A percentile compares a stretch with the other conserved stretches of the same genome.
These are phyloP conservation scores for Thera obeliscata DNA, from an alignment of 2,888 invertebrate genomes.

Conservation along the genomic window DNA sequence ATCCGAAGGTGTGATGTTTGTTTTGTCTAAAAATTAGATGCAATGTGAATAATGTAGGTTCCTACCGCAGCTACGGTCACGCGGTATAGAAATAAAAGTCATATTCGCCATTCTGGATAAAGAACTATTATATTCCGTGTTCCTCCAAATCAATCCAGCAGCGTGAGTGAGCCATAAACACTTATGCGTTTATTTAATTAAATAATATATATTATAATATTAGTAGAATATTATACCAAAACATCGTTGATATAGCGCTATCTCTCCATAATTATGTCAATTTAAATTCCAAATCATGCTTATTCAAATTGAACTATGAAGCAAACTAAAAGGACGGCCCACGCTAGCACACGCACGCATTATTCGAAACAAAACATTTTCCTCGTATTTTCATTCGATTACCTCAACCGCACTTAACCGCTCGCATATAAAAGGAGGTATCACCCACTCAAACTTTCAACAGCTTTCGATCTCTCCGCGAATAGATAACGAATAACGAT, in stretches of 20 bases:
- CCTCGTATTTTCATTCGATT: conserved; percentile 38
- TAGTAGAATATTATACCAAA: not conserved
- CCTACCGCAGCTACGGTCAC: too few relatives aligned
- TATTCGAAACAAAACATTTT: conserved; percentile 31
- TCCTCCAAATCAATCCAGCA: too few relatives aligned
- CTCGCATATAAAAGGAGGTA: conserved; percentile 52
- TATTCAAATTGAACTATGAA: conserved; percentile 13
- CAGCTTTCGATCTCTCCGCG: conserved; percentile 61
- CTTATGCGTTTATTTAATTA: too few relatives aligned
- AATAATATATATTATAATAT: not conserved
- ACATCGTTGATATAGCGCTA: not conserved
- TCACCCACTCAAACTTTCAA: conserved; percentile 64
- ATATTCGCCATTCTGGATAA: too few relatives aligned
- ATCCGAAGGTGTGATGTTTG: too few relatives aligned
- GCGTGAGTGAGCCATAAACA: too few relatives aligned
- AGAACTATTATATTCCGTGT: too few relatives aligned
- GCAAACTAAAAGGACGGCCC: conserved; percentile 9
- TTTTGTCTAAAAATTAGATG: too few relatives aligned
- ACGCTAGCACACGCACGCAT: conserved; percentile 21
- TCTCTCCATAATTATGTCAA: not conserved
- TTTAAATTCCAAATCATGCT: not conserved
- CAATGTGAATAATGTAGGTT: too few relatives aligned
- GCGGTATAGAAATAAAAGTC: too few relatives aligned
- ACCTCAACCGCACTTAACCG: conserved; percentile 34
- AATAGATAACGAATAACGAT: conserved; percentile 70